Base-by-base conservation (phyloP, 2,888 invertebrate genomes). In the Tinea pellionella region DNA sequence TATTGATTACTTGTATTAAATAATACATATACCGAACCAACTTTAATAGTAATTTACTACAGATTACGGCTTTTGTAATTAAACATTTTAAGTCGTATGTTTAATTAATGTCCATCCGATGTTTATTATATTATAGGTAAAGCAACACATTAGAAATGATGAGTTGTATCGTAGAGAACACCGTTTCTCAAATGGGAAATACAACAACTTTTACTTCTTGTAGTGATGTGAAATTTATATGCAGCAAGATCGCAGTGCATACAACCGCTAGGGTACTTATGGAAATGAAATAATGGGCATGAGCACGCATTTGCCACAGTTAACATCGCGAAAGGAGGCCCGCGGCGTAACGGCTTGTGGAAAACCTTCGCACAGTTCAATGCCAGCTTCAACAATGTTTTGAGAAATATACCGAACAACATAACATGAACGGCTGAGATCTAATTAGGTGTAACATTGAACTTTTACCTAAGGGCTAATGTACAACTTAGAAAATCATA, bases 261-360 rank as follows among this genome's bases (percentile, higher is more conserved):
- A 59, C 59, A 41, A 59, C 59, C 59, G 43, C 59, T 43, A 59
- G 47, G 29, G 47, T 59, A 47, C 43, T 59, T 59, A 59, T 68
- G 67, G 69, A 73, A 74, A 75, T 78, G 75, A 77, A 73, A 71
- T 78, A 77, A 73, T 73, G 69, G 65, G 64, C 65, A 66, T 68
- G 70, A 65, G 69, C 74, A 76, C 74, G 77, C 74, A 71, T 72
- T 68, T 64, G 68, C 65, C 62, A 65, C 64, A 66, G 63, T 63
- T 63, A 59, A 61, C 53, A 62, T 43, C 55, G 62, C 16, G 43
- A 42, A 60, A 59, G 59, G 41, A 41, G 55, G 60, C 63, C 65
- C 63, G 37, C 60, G 63, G 66, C 64, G 24, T 63, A 63, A 62
- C 61, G 53, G 64, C 63, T 59, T 60, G 62, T 61, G 59, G 41